Evolutionary conservation across 53 echinoderm and acorn worm species (phyloP), one percentile per base, ranked within the genome.

Genomic region (Holothuria scabra): DNA sequence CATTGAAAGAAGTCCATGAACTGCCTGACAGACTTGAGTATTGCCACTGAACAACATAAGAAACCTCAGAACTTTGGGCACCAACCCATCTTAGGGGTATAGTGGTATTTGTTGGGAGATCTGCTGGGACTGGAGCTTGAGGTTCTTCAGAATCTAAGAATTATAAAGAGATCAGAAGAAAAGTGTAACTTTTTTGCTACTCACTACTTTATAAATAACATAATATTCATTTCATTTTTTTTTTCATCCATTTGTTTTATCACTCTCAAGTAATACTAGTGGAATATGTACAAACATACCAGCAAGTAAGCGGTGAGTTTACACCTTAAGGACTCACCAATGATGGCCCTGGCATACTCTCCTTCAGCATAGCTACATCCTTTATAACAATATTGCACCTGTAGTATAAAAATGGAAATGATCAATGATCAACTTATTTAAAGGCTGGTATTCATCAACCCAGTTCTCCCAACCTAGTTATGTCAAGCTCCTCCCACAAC

Each of bases 331-430:
- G 48, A 67, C 91, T 91, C 48, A 96, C 96, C 88, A 49, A 59
- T 70, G 19, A 96, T 66, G 24, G 34, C 69, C 56, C 70, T 19
- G 35, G 93, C 96, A 84, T 93, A 96, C 57, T 85, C 90, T 87
- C 93, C 84, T 79, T 89, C 93, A 48, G 93, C 93, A 86, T 86
- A 86, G 19, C 76, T 61, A 57, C 96, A 96, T 29, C 96, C 96
- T 61, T 80, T 74, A 55, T 72, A 59, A 80, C 96, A 96, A 86
- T 91, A 88, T 86, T 96, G 93, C 91, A 96, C 91, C 96, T 96
- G 78, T 8, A 88, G 87, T 22, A 21, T 56, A 58, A 80, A 66
- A 69, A 29, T 21, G 18, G 56, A 11, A 76, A 35, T 46, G 31
- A 76, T 56, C 32, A 76, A 56, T 21, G 28, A 1, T 9, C n/a